Percentiles rank a stretch among this genome's conserved stretches.
Conservation (phyloP, 2,888 invertebrate species). For the Erynnis tages region DNA sequence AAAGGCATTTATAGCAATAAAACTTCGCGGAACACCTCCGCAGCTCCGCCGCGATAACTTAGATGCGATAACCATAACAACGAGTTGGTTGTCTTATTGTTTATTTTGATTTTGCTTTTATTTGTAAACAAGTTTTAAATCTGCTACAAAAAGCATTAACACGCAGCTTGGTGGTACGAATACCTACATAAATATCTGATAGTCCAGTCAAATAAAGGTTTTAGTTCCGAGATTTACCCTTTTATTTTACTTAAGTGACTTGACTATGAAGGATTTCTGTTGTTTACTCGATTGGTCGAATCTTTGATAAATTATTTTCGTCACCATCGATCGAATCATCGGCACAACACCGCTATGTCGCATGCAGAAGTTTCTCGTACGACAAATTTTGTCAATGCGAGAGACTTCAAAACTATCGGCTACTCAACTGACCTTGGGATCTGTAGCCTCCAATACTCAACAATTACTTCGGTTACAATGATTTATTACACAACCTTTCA, state of each 20-base stretch:
- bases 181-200: too few relatives aligned
- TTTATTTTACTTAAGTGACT: too few relatives aligned
- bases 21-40: slow-evolving; percentile 19
- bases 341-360: too few relatives aligned
- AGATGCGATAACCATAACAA: slow-evolving; percentile 3
- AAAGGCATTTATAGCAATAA: slow-evolving; percentile 17
- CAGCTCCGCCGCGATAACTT: slow-evolving; percentile 4
- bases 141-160: too few relatives aligned
- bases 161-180: too few relatives aligned
- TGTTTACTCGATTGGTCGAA: too few relatives aligned
- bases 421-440: slow-evolving; percentile 7
- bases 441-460: slow-evolving; percentile 4
- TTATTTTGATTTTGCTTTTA: background rate
- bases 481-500: slow-evolving; percentile 12
- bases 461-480: slow-evolving; percentile 13
- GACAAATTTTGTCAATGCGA: background rate
- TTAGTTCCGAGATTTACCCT: too few relatives aligned
- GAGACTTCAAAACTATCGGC: slow-evolving; percentile 6
- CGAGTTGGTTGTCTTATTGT: background rate
- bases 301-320: too few relatives aligned
- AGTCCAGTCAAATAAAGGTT: too few relatives aligned
- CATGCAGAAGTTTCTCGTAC: background rate
- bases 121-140: background rate
- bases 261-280: too few relatives aligned
- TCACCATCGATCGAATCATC: too few relatives aligned